Evolutionary conservation across 2,888 invertebrate genomes (phyloP).

Genomic region (Rhamnusium bicolor): DNA sequence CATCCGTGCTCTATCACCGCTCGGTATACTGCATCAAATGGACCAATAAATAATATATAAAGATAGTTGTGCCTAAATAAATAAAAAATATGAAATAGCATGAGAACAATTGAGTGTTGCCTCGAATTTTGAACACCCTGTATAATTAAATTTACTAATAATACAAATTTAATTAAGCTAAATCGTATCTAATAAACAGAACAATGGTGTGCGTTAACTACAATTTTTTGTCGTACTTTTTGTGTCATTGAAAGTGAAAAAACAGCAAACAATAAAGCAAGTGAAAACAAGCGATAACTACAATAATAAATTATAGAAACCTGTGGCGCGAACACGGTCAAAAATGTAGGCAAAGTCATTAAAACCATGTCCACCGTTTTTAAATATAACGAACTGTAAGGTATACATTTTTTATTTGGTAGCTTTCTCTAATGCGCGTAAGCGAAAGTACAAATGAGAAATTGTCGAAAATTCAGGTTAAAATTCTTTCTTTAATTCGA

Average conservation of each 20-base stretch:
- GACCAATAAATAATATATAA: too few relatives aligned
- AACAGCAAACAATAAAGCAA: background rate
- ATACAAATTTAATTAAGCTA: background rate
- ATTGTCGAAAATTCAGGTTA: slow-evolving; percentile 18
- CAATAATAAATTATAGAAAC: slow-evolving; percentile 12
- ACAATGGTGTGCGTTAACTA: background rate
- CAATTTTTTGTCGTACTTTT: background rate
- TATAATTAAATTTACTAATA: background rate
- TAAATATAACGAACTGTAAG: slow-evolving; percentile 9
- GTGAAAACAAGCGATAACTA: slow-evolving; percentile 9
- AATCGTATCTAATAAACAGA: background rate
- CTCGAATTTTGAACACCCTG: too few relatives aligned
- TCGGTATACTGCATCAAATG: too few relatives aligned
- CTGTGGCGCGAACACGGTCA: background rate
- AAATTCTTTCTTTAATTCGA: background rate
- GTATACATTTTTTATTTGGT: slow-evolving; percentile 4
- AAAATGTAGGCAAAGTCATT: slow-evolving; percentile 21
- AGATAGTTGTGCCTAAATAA: too few relatives aligned
- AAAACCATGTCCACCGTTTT: slow-evolving; percentile 8
- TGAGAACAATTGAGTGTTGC: too few relatives aligned
- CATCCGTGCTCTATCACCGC: too few relatives aligned
- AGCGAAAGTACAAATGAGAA: slow-evolving; percentile 25
- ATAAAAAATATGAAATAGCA: too few relatives aligned
- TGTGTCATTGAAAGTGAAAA: slow-evolving; percentile 16
- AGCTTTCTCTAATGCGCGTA: slow-evolving; percentile 25